phyloP scores from a whole-genome alignment of 2,888 invertebrate genomes.

The Phragmatobia fuliginosa region DNA sequence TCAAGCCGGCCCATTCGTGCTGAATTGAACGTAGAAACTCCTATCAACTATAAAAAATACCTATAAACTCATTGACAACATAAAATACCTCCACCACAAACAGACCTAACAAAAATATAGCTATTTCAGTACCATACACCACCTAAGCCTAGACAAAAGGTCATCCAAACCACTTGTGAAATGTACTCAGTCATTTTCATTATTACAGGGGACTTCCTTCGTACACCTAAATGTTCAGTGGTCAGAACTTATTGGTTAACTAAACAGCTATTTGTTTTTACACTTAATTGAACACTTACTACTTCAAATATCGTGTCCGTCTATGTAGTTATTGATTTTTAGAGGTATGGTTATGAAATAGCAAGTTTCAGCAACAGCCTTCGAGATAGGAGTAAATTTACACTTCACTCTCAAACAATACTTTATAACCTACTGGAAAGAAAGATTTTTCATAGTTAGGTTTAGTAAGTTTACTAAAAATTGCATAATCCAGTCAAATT shows the following conservation, averaged over 20 bases:
- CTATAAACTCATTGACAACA: conserved; percentile 25
- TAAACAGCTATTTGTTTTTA: conserved; percentile 32
- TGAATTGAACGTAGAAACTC: no score
- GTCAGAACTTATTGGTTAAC: conserved; percentile 37
- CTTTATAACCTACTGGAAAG: no score
- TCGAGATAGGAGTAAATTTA: no score
- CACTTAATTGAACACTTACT: conserved; percentile 41
- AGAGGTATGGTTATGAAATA: not conserved
- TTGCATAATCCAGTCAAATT: no score
- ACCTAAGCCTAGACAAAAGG: conserved; percentile 46
- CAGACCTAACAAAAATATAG: conserved; percentile 42
- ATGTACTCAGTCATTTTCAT: conserved; percentile 35
- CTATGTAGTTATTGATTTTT: conserved; percentile 11
- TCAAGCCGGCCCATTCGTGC: no score
- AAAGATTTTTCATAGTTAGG: no score
- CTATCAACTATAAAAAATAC: conserved; percentile 4
- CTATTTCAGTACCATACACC: conserved; percentile 52
- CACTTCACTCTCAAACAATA: no score
- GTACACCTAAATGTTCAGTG: conserved; percentile 39
- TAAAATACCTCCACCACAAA: conserved; percentile 32
- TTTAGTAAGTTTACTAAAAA: no score
- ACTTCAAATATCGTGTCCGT: conserved; percentile 26
- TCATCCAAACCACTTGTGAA: conserved; percentile 31
- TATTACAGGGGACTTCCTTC: conserved; percentile 40
- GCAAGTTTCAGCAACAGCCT: no score